Evolutionary conservation across 2,113 vertebrate genomes (phyloP), one percentile per base, ranked within the genome.

Genomic region (Cettia cetti): DNA sequence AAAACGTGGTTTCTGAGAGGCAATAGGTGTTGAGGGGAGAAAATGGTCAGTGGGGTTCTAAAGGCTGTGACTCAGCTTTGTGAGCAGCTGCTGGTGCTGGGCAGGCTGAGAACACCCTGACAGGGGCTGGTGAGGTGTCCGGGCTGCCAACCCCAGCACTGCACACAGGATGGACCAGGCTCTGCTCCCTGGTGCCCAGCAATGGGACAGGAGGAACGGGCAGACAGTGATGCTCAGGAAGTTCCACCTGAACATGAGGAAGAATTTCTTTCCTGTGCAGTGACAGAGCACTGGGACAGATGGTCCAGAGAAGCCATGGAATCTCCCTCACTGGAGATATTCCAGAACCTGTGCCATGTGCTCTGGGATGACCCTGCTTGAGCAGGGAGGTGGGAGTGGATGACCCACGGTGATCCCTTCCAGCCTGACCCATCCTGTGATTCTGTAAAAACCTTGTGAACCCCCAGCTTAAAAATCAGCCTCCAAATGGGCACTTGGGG

Each of bases 401-500:
- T 33, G 49, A 77, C 7, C 26, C 42, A 17, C 3, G 1, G 26
- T 6, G 5, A 3, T 42, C 15, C 18, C 30, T 37, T 28, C 79
- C 71, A 63, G 13, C 40, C 5, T 40, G 10, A 8, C 21, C 21
- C 64, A 49, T 70, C 7, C 63, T 37, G 27, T 0, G 10, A 28
- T 28, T 77, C 42, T 24, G 15, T 24, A 44, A 82, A 92, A 85
- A 6, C 18, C 45, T 56, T 13, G 33, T 27, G 57, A 91, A 39
- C 45, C 66, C 74, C 27, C 69, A 76, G 0, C 3, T n/a, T 23
- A 18, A 56, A 82, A 89, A 70, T 27, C 11, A 82, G 52, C 63
- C 44, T 77, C 59, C 44, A 56, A 80, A 86, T 44, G 87, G 90
- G 93, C 95, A 83, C 94, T 95, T 95, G 93, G 93, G 94, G 95